These are phyloP conservation scores for Xanthorhoe spadicearia DNA, from an alignment of 2,888 invertebrate species.

Conservation along the genomic window DNA sequence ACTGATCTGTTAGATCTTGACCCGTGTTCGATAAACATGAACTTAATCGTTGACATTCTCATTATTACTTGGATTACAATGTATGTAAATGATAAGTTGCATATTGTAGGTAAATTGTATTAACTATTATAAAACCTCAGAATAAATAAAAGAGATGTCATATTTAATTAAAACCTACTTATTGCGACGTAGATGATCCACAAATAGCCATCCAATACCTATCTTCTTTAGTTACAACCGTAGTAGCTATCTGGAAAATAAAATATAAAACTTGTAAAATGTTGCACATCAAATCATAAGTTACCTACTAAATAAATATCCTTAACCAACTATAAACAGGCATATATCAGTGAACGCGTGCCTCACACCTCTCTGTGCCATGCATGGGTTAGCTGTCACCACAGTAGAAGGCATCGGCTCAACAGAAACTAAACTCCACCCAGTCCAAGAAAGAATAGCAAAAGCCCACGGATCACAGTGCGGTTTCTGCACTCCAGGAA, in stretches of 20 bases:
- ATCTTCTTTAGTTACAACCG: no score
- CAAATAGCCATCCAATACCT: no score
- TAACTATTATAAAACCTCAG: background rate
- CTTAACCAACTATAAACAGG: constrained; percentile 66
- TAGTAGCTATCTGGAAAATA: no score
- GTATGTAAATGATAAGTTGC: background rate
- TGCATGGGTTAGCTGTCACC: constrained; percentile 95
- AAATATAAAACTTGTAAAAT: no score
- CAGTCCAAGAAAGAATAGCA: constrained; percentile 94
- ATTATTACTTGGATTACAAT: constrained; percentile 15
- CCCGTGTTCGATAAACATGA: constrained; percentile 35
- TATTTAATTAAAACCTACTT: no score
- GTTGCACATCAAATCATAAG: no score
- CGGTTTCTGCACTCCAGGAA: constrained; percentile 97
- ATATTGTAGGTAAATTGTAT: constrained; percentile 1
- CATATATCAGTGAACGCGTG: constrained; percentile 96
- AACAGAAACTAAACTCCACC: constrained; percentile 90
- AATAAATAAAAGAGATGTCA: no score
- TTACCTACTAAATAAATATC: constrained; percentile 1
- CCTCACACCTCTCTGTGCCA: constrained; percentile 92
- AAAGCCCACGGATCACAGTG: constrained; percentile 97
- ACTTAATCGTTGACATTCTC: constrained; percentile 6
- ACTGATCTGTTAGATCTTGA: constrained; percentile 25
- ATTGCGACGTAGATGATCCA: no score
- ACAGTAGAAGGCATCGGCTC: constrained; percentile 97